These are phyloP conservation scores for Panorpa germanica DNA, from an alignment of 2,888 invertebrate species.

Conservation along the genomic window DNA sequence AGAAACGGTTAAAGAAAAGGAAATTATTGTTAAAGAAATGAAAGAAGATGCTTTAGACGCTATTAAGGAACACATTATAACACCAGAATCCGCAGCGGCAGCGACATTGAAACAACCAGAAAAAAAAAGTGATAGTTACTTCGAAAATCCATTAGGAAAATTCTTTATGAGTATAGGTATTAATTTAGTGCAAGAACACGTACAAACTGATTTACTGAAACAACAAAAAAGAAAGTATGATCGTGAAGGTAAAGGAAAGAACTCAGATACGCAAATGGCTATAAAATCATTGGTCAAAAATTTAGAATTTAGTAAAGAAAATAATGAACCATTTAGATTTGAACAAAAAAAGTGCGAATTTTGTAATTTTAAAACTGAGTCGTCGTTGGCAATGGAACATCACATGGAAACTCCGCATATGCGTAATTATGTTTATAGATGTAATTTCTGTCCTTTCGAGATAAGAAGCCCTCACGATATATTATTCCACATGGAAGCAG, in stretches of 20 bases:
- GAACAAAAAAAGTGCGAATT: conserved; percentile 67
- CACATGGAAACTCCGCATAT: conserved; percentile 85
- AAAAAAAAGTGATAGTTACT: conserved; percentile 47
- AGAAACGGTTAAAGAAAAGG: conserved; percentile 20
- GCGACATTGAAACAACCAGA: conserved; percentile 16
- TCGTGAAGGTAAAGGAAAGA: conserved; percentile 43
- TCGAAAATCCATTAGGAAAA: conserved; percentile 72
- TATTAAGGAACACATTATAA: conserved; percentile 25
- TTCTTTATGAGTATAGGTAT: conserved; percentile 84
- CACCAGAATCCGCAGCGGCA: conserved; percentile 22
- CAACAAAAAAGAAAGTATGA: conserved; percentile 72
- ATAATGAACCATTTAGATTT: conserved; percentile 61
- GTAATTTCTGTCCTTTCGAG: conserved; percentile 68
- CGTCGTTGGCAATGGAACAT: conserved; percentile 61
- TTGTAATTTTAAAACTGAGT: conserved; percentile 81
- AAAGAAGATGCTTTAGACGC: conserved; percentile 30
- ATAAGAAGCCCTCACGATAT: conserved; percentile 76
- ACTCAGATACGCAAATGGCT: conserved; percentile 51
- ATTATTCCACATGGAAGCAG: conserved; percentile 77
- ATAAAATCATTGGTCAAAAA: conserved; percentile 69
- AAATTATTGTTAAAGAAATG: conserved; percentile 32
- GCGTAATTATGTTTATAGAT: conserved; percentile 69
- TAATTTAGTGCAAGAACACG: conserved; percentile 79
- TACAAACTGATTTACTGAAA: conserved; percentile 78
- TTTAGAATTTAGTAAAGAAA: conserved; percentile 69